Percentiles rank a stretch among this genome's conserved stretches.
phyloP scores from a whole-genome alignment of 2,888 invertebrate genomes.

The Colletes collaris region DNA sequence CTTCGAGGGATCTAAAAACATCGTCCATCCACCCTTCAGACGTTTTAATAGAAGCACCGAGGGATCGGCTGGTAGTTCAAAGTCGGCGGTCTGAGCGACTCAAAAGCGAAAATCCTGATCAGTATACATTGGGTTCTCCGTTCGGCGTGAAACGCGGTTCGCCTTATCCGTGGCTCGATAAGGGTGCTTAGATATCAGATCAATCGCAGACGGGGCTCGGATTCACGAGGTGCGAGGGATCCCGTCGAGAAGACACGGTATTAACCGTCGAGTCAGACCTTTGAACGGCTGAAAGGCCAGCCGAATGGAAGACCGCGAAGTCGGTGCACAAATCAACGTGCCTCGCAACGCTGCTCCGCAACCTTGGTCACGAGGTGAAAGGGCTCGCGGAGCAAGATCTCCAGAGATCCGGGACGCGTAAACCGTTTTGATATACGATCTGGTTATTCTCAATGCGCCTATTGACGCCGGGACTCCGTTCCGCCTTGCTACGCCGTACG shows the following conservation, averaged over 20 bases:
- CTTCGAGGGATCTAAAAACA: no score
- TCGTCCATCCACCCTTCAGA: no score
- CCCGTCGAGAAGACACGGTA: background rate
- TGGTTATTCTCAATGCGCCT: slow-evolving; percentile 58
- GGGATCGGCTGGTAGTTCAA: background rate
- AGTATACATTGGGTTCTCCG: background rate
- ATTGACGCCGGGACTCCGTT: slow-evolving; percentile 48
- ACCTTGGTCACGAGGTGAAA: slow-evolving; percentile 66
- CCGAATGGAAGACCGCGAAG: slow-evolving; percentile 44
- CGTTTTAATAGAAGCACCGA: background rate
- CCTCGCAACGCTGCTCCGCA: slow-evolving; percentile 36
- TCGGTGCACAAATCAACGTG: slow-evolving; percentile 56
- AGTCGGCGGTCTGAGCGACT: background rate
- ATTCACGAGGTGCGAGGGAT: slow-evolving; percentile 35
- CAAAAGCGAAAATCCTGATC: slow-evolving; percentile 15
- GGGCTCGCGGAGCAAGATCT: slow-evolving; percentile 56
- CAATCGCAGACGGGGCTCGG: slow-evolving; percentile 10
- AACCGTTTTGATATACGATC: slow-evolving; percentile 67
- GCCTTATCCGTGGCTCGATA: slow-evolving; percentile 25
- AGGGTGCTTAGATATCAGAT: slow-evolving; percentile 43
- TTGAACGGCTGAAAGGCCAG: slow-evolving; percentile 57
- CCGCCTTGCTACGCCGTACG: slow-evolving; percentile 26
- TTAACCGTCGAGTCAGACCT: slow-evolving; percentile 33
- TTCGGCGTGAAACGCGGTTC: slow-evolving; percentile 28
- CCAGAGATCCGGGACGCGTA: slow-evolving; percentile 63